A percentile compares a stretch with the other conserved stretches of the same genome.
phyloP scores from a whole-genome alignment of 1,140 invertebrate species.

The Scylla paramamosain region DNA sequence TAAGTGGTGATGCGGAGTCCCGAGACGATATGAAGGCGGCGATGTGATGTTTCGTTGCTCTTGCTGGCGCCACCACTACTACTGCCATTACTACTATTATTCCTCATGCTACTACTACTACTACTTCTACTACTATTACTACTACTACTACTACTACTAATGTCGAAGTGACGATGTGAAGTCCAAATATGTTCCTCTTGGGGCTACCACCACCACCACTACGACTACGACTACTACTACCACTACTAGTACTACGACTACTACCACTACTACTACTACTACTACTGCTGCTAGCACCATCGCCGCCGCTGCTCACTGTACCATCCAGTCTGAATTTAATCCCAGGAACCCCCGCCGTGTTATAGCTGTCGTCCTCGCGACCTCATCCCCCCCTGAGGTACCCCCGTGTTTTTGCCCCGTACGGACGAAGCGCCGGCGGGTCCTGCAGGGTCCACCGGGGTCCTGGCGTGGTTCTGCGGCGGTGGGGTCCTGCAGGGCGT shows the following conservation, averaged over 20 bases:
- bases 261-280: not conserved
- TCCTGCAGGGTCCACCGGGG: not conserved
- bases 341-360: constrained; percentile 29
- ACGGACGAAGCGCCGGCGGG: not conserved
- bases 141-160: not conserved
- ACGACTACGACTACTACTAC: not conserved
- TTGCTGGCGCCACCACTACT: not conserved
- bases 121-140: not conserved
- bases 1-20: not conserved
- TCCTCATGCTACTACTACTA: too few relatives aligned
- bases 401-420: not conserved
- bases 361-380: constrained; percentile 32
- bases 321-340: constrained; percentile 40
- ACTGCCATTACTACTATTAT: not conserved
- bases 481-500: not conserved
- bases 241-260: not conserved
- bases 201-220: not conserved
- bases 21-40: too few relatives aligned
- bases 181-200: not conserved
- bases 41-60: too few relatives aligned
- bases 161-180: not conserved
- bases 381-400: not conserved
- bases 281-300: not conserved
- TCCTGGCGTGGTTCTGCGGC: not conserved
- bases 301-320: not conserved